Base-by-base conservation (phyloP, 2,797 vertebrate species). In the Chelon labrosus region DNA sequence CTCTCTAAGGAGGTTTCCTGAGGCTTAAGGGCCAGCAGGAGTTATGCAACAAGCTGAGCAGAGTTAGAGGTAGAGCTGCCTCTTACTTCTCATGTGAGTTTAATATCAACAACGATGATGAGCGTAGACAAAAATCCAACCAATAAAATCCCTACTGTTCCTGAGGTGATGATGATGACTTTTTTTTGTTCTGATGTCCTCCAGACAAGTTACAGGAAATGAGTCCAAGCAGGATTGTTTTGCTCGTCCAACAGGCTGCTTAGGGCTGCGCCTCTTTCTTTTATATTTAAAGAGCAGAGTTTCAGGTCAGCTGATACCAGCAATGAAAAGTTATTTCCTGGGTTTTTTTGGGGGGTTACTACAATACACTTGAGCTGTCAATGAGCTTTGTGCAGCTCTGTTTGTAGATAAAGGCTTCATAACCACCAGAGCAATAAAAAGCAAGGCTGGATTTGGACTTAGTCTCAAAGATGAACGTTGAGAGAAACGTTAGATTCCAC, bases 31-130 rank as follows among this genome's bases (percentile, higher is more conserved):
- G 81, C 85, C 86, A 84, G 73, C 56, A 5, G 63, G 12, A 70
- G 80, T 89, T 90, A 91, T 63, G 85, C 76, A 92, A 91, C 87
- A 49, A 70, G 79, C 81, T 85, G 82, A 85, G 65, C 56, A n/a
- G 51, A 59, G 75, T 83, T 65, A 79, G 73, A 80, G 75, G 70
- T 70, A 42, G 35, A 63, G 82, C 79, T 38, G 65, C 63, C 47
- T 35, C 55, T 71, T 52, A 70, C 39, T 65, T 56, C 59, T 67
- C 65, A 52, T 62, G 76, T 7, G 31, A 56, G 61, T 81, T 81
- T 69, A 66, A 70, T 59, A 73, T 75, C 74, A 75, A 80, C 60
- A 81, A 69, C 63, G 77, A 69, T 49, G 60, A 9, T 12, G 5
- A 47, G 70, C 49, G 65, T 10, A 65, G 39, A 61, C 72, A 69